These are phyloP conservation scores for Acanthoscelides obtectus DNA, from an alignment of 2,888 invertebrate species.

Conservation along the genomic window DNA sequence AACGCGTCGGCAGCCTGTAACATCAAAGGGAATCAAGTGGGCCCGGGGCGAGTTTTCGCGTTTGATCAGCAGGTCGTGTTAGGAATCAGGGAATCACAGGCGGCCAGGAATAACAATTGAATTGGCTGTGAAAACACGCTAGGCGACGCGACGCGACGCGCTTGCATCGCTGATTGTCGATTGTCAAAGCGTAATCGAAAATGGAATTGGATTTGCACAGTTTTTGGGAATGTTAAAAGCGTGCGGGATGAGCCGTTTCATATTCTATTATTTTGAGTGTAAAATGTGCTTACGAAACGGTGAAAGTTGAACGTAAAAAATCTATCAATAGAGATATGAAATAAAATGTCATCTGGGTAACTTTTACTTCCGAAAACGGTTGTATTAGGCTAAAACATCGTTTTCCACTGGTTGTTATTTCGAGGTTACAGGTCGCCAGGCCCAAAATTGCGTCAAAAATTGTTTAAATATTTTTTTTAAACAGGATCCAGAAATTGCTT, in stretches of 20 bases:
- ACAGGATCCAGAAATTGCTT: too few relatives aligned
- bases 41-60: conserved; percentile 30
- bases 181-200: neutral
- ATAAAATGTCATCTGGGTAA: too few relatives aligned
- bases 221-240: neutral
- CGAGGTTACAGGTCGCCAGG: too few relatives aligned
- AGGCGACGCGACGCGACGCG: conserved; percentile 2
- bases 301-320: too few relatives aligned
- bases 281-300: too few relatives aligned
- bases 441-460: too few relatives aligned
- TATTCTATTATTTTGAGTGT: neutral
- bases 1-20: neutral
- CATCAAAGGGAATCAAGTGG: conserved; percentile 32
- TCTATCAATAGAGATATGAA: too few relatives aligned
- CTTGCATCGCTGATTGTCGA: neutral
- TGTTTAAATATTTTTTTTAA: too few relatives aligned
- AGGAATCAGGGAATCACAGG: conserved; percentile 37
- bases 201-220: neutral
- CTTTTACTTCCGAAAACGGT: too few relatives aligned
- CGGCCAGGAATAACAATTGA: conserved; percentile 32
- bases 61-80: conserved; percentile 39
- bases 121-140: conserved; percentile 24
- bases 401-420: too few relatives aligned
- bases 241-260: neutral
- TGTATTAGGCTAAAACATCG: too few relatives aligned